These are phyloP conservation scores for Emydura subglobosa DNA, from an alignment of 2,113 vertebrate species.

Conservation along the genomic window DNA sequence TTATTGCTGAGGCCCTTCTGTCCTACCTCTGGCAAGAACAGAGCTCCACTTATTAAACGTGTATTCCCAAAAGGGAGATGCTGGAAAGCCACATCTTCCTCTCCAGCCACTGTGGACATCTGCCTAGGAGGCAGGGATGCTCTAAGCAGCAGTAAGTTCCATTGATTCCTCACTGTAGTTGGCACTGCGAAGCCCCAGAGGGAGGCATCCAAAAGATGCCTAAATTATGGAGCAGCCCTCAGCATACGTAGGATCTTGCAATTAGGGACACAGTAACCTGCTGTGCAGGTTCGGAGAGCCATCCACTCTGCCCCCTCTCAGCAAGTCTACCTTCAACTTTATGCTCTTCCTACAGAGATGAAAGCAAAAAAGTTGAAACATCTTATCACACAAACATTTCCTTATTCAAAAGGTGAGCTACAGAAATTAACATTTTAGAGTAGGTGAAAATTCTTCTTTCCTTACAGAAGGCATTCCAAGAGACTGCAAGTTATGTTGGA, in stretches of 20 bases:
- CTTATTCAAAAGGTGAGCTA: background rate
- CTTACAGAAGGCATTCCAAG: background rate
- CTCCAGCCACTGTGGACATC: background rate
- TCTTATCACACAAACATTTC: background rate
- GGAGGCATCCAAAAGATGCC: fast-evolving
- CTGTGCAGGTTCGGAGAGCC: background rate
- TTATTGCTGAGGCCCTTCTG: fast-evolving
- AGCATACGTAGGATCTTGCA: fast-evolving
- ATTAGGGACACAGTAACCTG: fast-evolving
- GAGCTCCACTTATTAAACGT: background rate
- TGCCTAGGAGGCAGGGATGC: background rate
- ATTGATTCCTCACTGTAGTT: background rate
- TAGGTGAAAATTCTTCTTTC: background rate
- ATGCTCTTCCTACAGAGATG: background rate
- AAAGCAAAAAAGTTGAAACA: background rate
- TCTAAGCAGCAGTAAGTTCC: background rate
- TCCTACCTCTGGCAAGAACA: background rate
- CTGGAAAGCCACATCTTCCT: background rate
- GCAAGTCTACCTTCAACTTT: background rate
- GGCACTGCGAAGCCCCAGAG: background rate
- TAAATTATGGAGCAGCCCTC: background rate
- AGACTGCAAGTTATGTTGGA: background rate
- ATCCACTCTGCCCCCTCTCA: background rate
- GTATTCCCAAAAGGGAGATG: background rate
- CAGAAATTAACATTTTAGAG: background rate